Percentiles rank a stretch among this genome's conserved stretches.
Conservation (phyloP, 1,140 invertebrate genomes). For the Solenopsis invicta region DNA sequence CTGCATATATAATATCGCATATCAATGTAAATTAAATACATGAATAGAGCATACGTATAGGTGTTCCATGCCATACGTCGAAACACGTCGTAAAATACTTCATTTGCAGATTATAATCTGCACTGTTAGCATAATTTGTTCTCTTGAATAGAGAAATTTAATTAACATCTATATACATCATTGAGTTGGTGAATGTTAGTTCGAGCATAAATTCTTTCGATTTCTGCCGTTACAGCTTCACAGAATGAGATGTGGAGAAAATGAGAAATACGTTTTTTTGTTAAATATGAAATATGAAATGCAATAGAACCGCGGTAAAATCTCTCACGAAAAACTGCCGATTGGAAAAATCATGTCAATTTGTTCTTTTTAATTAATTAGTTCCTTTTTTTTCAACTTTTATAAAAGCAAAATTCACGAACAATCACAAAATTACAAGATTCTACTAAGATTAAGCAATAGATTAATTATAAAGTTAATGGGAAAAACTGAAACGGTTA, state of each 20-base stretch:
- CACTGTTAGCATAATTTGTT: not conserved
- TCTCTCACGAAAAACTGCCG: too few relatives aligned
- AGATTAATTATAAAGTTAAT: too few relatives aligned
- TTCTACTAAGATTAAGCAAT: too few relatives aligned
- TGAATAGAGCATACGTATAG: not conserved
- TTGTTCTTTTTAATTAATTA: too few relatives aligned
- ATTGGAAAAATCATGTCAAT: too few relatives aligned
- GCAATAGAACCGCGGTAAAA: too few relatives aligned
- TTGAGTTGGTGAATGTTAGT: not conserved
- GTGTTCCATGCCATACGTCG: not conserved
- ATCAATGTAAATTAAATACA: slow-evolving; percentile 1
- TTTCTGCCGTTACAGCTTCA: not conserved
- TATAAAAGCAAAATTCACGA: too few relatives aligned
- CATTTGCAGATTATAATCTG: slow-evolving; percentile 1
- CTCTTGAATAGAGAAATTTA: slow-evolving; percentile 19
- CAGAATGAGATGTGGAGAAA: not conserved
- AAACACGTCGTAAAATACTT: not conserved
- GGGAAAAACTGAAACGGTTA: too few relatives aligned
- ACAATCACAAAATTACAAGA: too few relatives aligned
- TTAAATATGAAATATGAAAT: not conserved
- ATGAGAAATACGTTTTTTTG: not conserved
- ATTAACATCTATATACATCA: slow-evolving; percentile 10
- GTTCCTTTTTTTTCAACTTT: too few relatives aligned
- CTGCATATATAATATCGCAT: not conserved
- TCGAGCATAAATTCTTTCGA: slow-evolving; percentile 10